Evolutionary conservation across 2,113 vertebrate genomes (phyloP), one percentile per base, ranked within the genome.

Genomic region (Entelurus aequoreus): DNA sequence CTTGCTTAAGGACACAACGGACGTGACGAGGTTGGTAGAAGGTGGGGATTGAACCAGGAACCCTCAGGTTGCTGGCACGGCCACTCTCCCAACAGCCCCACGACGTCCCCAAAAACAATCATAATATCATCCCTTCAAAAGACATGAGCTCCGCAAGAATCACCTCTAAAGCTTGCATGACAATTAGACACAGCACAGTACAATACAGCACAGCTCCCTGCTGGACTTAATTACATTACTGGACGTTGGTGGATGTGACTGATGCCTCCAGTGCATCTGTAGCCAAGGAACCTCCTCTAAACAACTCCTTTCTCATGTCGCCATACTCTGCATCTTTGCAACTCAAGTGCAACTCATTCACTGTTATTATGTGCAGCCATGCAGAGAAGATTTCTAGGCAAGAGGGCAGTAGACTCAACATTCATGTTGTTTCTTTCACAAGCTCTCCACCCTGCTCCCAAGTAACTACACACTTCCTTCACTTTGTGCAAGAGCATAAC

Each of bases 301-400:
- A 72, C 48, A 62, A 55, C 59, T 59, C 51, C 15, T 38, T 28
- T 14, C 8, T 28, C 13, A 28, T 15, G 60, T 72, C 66, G 56
- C 55, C 70, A 62, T 38, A 54, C 9, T 48, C 12, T 47, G 1
- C 38, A 36, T 62, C 38, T 3, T 46, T 12, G 42, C 42, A 46
- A 28, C 21, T 6, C 1, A 63, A 70, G 48, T 64, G 70, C 62
- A 56, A 37, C 57, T 48, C 48, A 44, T 21, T 65, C 77, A 79
- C 86, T 88, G 78, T 88, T 74, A 86, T 88, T 88, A 88, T 76
- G 69, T 54, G 76, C 77, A 79, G 66, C 74, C 54, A 56, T 62
- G 75, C 80, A 75, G 57, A 68, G 73, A 66, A 69, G 77, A 80
- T 80, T 76, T 75, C 73, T 67, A 54, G 70, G 73, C 68, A 66